These are phyloP conservation scores for Fragum whitleyi DNA, from an alignment of 2,888 invertebrate genomes.

Conservation along the genomic window DNA sequence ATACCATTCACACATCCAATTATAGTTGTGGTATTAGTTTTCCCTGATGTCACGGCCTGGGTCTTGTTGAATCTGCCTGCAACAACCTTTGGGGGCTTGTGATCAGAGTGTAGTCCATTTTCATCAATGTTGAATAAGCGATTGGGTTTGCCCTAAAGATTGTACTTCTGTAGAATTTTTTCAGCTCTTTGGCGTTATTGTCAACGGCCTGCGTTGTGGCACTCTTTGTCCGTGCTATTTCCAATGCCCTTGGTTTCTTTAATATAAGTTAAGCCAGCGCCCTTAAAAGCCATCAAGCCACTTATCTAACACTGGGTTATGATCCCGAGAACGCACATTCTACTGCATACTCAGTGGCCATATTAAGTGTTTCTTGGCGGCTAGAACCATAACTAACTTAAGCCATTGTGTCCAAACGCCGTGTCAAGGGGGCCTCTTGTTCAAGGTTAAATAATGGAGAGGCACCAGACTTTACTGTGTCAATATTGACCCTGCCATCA, in stretches of 20 bases:
- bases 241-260: background rate
- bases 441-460: background rate
- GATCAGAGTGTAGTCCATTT: slow-evolving; percentile 32
- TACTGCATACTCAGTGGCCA: background rate
- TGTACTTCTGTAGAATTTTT: slow-evolving; percentile 34
- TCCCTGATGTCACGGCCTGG: slow-evolving; percentile 41
- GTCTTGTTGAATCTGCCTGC: slow-evolving; percentile 25
- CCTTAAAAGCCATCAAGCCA: background rate
- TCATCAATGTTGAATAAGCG: slow-evolving; percentile 49
- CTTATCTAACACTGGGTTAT: background rate
- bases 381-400: background rate
- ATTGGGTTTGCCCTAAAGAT: slow-evolving; percentile 42
- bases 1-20: slow-evolving; percentile 40
- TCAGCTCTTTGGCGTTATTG: slow-evolving; percentile 19
- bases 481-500: background rate
- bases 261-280: background rate
- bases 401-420: background rate
- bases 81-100: slow-evolving; percentile 44
- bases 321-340: background rate
- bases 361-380: background rate
- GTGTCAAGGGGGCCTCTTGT: background rate
- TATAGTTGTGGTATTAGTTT: slow-evolving; percentile 24
- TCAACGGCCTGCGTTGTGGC: slow-evolving; percentile 32
- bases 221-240: slow-evolving; percentile 26
- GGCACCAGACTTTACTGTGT: background rate